Percentiles rank a stretch among this genome's conserved stretches.
Evolutionary conservation across 2,113 vertebrate species (phyloP).

Genomic region (Xenopus tropicalis): UCB_Xtro_10.0 CM004445.2:40396501-40397000

Average conservation of each 20-base stretch:
- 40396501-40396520: too few species aligned
- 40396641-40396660: not conserved
- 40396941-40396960: conserved; percentile 65
- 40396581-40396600: too few species aligned
- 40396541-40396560: too few species aligned
- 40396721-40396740: not conserved
- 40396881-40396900: conserved; percentile 72
- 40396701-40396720: not conserved
- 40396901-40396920: conserved; percentile 82
- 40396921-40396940: conserved; percentile 65
- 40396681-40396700: not conserved
- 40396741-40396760: conserved; percentile 7
- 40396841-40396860: conserved; percentile 68
- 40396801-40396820: conserved; percentile 72
- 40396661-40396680: not conserved
- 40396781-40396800: conserved; percentile 74
- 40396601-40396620: not conserved
- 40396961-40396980: conserved; percentile 54
- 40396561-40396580: too few species aligned
- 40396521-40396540: too few species aligned
- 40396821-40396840: conserved; percentile 69
- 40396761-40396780: conserved; percentile 62
- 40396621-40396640: not conserved
- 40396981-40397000: conserved; percentile 36
- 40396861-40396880: conserved; percentile 68